Evolutionary conservation across 1,140 invertebrate genomes (phyloP), one percentile per base, ranked within the genome.

Genomic region (Drosophila mojavensis): DNA sequence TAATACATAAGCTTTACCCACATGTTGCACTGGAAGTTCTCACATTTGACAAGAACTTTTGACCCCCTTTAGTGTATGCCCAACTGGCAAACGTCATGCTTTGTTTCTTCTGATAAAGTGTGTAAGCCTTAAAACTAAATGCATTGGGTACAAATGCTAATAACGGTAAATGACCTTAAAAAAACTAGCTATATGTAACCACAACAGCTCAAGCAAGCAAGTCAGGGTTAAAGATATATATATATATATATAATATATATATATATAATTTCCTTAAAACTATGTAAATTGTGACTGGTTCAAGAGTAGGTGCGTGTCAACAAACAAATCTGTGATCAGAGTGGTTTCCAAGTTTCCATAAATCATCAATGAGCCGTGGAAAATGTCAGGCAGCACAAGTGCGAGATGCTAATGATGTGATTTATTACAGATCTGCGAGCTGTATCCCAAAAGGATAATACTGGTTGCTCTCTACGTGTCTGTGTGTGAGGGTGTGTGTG

Each of bases 101-200:
- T 76, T 80, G 83, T 53, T 88, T 82, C 45, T 28, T 56, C 43
- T 51, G 79, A 78, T 79, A 77, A 88, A 67, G 11, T 17, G 6
- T 64, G 58, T 72, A 63, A 28, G 51, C 20, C 61, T 56, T 63
- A 63, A 82, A 82, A 82, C 63, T 33, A 74, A 78, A 85, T 84
- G 81, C 78, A 84, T 81, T 86, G 83, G 60, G 82, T 20, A 65
- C 83, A 86, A 63, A 86, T 86, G 82, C 82, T 88, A 86, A 86
- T 86, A 82, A 68, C 71, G 62, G 76, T 79, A 62, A 41, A 67
- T 67, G 75, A 66, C 83, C 79, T 73, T 54, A 82, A 79, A 64
- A 51, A 51, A 15, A 39, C 39, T 9, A 36, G 30, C n/a, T 39
- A 6, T 45, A 82, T 66, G 54, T 62, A 36, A 20, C 33, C 33